A percentile compares a stretch with the other conserved stretches of the same genome.
phyloP scores from a whole-genome alignment of 2,797 vertebrate species.

The Parauchenoglanis ngamensis region DNA sequence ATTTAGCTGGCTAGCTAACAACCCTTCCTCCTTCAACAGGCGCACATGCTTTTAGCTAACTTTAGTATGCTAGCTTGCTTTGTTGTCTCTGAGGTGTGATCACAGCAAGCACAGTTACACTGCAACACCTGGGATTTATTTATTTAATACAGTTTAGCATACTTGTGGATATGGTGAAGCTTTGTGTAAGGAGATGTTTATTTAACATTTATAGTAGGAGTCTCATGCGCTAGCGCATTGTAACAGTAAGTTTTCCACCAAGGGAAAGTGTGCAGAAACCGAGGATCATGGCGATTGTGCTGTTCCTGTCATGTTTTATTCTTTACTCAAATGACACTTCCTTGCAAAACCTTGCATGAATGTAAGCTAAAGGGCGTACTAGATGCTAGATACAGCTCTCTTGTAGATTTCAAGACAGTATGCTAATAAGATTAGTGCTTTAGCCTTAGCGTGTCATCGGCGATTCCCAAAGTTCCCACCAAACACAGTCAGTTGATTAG shows the following conservation, averaged over 20 bases:
- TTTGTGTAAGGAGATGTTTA: background rate
- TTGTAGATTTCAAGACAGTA: background rate
- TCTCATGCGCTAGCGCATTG: background rate
- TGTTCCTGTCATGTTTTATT: background rate
- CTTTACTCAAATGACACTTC: background rate
- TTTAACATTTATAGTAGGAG: background rate
- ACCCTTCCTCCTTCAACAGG: background rate
- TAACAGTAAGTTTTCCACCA: background rate
- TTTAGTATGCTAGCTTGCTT: background rate
- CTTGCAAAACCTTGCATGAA: background rate
- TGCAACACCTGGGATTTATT: background rate
- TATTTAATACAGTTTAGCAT: background rate
- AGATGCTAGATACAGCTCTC: background rate
- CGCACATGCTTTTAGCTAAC: background rate
- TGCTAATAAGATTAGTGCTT: background rate
- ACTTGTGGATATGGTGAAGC: background rate
- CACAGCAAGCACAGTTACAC: background rate
- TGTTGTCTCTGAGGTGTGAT: background rate
- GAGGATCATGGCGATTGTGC: background rate
- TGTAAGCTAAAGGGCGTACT: background rate
- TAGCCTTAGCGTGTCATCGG: background rate
- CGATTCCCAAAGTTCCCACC: background rate
- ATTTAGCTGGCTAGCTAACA: background rate
- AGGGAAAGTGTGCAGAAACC: background rate
- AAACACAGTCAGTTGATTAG: conserved; percentile 6